Conservation (phyloP, 2,113 vertebrate genomes). For the Coptodon rendalli region DNA sequence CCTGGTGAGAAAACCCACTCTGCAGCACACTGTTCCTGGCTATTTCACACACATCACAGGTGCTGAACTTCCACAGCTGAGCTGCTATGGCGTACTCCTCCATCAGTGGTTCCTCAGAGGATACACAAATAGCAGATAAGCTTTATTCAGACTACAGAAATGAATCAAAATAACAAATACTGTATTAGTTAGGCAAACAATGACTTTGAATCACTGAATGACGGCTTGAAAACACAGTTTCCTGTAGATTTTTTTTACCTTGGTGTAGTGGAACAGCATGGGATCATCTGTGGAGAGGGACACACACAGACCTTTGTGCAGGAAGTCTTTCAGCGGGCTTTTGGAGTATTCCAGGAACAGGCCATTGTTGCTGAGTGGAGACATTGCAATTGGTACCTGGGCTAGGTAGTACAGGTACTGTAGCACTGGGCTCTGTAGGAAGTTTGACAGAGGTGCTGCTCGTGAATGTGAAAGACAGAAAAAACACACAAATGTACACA, state of each 20-base stretch:
- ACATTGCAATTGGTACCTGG: conserved; percentile 94
- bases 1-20: conserved; percentile 86
- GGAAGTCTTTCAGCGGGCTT: conserved; percentile 85
- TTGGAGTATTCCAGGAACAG: conserved; percentile 93
- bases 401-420: conserved; percentile 93
- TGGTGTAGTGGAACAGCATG: conserved; percentile 96
- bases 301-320: conserved; percentile 87
- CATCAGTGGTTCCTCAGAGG: conserved; percentile 86
- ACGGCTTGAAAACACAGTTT: background rate
- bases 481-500: background rate
- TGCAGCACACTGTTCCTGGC: conserved; percentile 91
- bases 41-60: conserved; percentile 91
- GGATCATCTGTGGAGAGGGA: conserved; percentile 93
- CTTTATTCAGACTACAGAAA: background rate
- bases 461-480: background rate
- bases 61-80: conserved; percentile 94
- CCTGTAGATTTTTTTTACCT: conserved; percentile 69
- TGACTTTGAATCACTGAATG: background rate
- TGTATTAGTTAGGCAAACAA: background rate
- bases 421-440: conserved; percentile 84
- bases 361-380: conserved; percentile 94
- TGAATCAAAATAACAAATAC: background rate
- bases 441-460: background rate
- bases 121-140: background rate
- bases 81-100: conserved; percentile 96